These are phyloP conservation scores for Aramus guarauna DNA, from an alignment of 2,113 vertebrate species.

Conservation along the genomic window DNA sequence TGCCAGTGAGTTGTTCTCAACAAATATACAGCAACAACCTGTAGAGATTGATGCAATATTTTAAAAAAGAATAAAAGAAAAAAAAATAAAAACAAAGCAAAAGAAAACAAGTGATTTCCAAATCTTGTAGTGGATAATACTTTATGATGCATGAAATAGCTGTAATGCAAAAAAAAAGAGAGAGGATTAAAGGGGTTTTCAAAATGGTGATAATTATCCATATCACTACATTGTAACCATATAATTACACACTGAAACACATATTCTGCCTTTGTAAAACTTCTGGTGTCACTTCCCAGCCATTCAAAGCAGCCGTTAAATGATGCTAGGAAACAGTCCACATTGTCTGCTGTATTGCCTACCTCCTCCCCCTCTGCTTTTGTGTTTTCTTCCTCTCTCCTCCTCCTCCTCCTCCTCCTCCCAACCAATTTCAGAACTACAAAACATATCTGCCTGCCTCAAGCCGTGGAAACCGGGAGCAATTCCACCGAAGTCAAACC, in stretches of 20 bases:
- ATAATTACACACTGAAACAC: constrained; percentile 19
- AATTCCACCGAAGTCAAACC: background rate
- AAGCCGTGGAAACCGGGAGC: background rate
- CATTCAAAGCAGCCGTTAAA: constrained; percentile 3
- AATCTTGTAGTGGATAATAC: constrained; percentile 2
- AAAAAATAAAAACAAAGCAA: background rate
- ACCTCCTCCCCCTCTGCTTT: background rate
- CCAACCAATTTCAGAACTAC: background rate
- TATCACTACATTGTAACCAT: constrained; percentile 27
- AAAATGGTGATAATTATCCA: constrained; percentile 25
- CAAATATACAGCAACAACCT: background rate
- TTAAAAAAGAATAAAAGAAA: background rate
- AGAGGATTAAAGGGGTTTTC: background rate
- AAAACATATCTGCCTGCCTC: background rate
- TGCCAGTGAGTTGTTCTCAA: background rate
- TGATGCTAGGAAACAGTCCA: background rate
- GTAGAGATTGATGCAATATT: background rate
- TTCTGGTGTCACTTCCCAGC: constrained; percentile 5
- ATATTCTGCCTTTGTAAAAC: background rate
- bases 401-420: background rate
- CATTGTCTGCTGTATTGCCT: background rate
- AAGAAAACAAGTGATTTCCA: constrained; percentile 5
- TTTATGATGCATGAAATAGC: constrained; percentile 44
- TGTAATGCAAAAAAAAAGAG: background rate
- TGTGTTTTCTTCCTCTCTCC: background rate